A percentile compares a stretch with the other conserved stretches of the same genome.
phyloP scores from a whole-genome alignment of 2,797 vertebrate genomes.

The Vireo griseus region DNA sequence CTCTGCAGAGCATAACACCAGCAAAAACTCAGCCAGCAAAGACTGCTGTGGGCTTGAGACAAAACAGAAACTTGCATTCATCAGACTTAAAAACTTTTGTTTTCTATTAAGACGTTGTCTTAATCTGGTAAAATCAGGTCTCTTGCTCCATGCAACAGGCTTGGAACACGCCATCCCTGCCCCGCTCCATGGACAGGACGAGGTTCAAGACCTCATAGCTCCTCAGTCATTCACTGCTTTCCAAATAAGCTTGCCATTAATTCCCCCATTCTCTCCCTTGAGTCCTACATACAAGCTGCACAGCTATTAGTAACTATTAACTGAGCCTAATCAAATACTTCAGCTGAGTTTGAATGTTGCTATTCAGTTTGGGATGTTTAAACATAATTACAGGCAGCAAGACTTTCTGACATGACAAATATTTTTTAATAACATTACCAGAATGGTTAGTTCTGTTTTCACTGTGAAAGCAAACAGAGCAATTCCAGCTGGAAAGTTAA shows the following conservation, averaged over 20 bases:
- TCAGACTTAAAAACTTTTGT: background rate
- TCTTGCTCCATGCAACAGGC: background rate
- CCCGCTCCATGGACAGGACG: background rate
- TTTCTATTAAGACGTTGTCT: background rate
- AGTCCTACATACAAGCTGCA: constrained; percentile 43
- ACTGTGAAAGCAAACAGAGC: constrained; percentile 58
- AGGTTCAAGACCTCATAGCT: background rate
- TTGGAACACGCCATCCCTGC: background rate
- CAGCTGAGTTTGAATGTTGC: constrained; percentile 36
- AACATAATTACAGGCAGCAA: constrained; percentile 66
- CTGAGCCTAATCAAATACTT: constrained; percentile 48
- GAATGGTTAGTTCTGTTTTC: constrained; percentile 60
- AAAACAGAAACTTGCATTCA: background rate
- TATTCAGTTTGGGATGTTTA: constrained; percentile 58
- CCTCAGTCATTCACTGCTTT: constrained; percentile 34
- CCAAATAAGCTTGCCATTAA: constrained; percentile 39
- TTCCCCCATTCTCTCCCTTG: constrained; percentile 22
- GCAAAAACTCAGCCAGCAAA: background rate
- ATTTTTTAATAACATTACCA: constrained; percentile 69
- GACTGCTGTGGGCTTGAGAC: background rate
- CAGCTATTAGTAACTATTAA: constrained; percentile 57
- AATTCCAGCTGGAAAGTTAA: constrained; percentile 51
- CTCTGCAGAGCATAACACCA: background rate
- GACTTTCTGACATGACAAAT: constrained; percentile 65
- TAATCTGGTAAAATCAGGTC: background rate